These are phyloP conservation scores for Todus mexicanus DNA, from an alignment of 2,797 vertebrate species.

Conservation along the genomic window DNA sequence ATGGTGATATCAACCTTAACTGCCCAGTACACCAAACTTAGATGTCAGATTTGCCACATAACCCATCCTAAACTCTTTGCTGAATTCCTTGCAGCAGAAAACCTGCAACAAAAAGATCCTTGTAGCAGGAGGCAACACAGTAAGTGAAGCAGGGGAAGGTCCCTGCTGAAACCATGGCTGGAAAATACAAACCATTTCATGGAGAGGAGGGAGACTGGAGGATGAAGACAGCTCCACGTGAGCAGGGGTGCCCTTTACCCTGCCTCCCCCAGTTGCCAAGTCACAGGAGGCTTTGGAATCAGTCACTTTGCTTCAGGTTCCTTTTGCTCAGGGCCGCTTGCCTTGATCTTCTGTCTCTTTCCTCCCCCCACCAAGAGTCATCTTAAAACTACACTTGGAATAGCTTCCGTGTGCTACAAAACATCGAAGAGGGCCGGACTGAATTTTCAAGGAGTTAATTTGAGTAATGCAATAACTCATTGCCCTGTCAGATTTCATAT, in stretches of 20 bases:
- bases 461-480: neutral
- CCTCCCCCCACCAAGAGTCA: neutral
- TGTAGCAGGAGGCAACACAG: neutral
- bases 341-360: neutral
- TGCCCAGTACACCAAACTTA: neutral
- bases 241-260: neutral
- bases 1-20: neutral
- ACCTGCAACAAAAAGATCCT: neutral
- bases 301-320: neutral
- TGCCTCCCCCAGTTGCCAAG: neutral
- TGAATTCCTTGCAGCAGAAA: neutral
- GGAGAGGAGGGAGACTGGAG: neutral
- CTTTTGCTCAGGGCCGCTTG: neutral
- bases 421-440: neutral
- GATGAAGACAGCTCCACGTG: neutral
- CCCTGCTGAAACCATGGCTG: neutral
- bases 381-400: neutral
- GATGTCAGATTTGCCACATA: neutral
- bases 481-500: neutral
- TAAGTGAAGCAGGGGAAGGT: neutral
- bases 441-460: slow-evolving; percentile 8
- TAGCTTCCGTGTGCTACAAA: neutral
- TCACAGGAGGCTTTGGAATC: neutral
- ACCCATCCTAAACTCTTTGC: neutral
- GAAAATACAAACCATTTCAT: neutral